Conservation (phyloP, 2,888 invertebrate species). For the Standfussiana lucernea region DNA sequence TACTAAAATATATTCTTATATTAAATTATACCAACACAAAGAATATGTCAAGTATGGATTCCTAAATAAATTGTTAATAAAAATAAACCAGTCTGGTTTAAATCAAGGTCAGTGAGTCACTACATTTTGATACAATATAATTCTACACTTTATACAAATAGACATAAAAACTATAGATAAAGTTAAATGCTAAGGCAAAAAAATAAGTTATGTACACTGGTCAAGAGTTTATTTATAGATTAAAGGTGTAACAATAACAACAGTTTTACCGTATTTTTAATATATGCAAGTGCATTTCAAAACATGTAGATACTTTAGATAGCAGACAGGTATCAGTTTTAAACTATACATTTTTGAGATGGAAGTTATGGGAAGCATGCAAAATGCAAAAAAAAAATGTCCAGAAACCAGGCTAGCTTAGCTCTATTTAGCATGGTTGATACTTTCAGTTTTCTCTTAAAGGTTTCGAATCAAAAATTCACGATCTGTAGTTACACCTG, state of each 20-base stretch:
- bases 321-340: not conserved
- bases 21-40: conserved; percentile 9
- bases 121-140: conserved; percentile 26
- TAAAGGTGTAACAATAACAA: not conserved
- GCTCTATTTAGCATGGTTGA: not conserved
- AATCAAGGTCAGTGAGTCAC: conserved; percentile 59
- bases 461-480: not conserved
- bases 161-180: conserved; percentile 2
- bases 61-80: conserved; percentile 5
- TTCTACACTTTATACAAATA: conserved; percentile 17
- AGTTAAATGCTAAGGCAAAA: conserved; percentile 32
- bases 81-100: conserved; percentile 31
- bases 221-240: conserved; percentile 4
- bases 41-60: conserved; percentile 21
- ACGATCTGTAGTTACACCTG: not conserved
- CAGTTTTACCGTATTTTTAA: not conserved
- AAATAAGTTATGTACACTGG: conserved; percentile 4
- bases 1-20: not conserved
- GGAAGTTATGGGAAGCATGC: too few relatives aligned
- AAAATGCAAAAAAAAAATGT: too few relatives aligned
- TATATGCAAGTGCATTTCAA: not conserved
- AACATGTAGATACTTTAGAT: conserved; percentile 18
- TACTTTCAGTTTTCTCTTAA: not conserved
- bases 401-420: not conserved
- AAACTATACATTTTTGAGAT: too few relatives aligned